phyloP scores from a whole-genome alignment of 2,888 invertebrate genomes.

The Cataglyphis albicans region DNA sequence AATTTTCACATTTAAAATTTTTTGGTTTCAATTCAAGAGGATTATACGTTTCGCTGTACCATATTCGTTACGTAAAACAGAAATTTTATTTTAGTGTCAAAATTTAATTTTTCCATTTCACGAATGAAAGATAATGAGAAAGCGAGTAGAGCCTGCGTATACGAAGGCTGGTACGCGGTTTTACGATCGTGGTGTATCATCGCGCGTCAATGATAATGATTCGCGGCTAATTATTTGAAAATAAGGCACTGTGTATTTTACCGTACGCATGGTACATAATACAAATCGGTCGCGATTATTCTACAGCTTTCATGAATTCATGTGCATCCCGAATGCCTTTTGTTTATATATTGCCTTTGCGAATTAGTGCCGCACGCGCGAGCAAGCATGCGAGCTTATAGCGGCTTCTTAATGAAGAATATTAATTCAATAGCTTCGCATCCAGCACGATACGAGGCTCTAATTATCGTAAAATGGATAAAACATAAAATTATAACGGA shows the following conservation, averaged over 20 bases:
- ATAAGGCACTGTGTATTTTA: constrained; percentile 47
- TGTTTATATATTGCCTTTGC: constrained; percentile 25
- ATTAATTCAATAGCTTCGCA: constrained; percentile 57
- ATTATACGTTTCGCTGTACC: background rate
- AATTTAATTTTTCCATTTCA: too few relatives aligned
- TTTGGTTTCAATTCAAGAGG: background rate
- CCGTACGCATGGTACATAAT: constrained; percentile 25
- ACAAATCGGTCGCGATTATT: constrained; percentile 50
- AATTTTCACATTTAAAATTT: background rate
- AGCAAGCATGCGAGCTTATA: constrained; percentile 39
- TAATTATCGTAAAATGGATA: constrained; percentile 57
- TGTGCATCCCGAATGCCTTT: background rate
- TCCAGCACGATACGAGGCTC: constrained; percentile 7
- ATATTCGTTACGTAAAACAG: background rate
- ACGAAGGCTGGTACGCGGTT: background rate
- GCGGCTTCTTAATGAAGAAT: constrained; percentile 39
- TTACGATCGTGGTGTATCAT: constrained; percentile 26
- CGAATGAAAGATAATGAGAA: background rate
- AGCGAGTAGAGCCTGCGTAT: constrained; percentile 9
- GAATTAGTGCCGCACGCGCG: constrained; percentile 54
- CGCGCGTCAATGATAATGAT: constrained; percentile 38
- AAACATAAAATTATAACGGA: constrained; percentile 24
- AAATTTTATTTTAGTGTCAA: background rate
- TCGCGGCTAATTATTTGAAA: constrained; percentile 46
- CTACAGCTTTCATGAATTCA: constrained; percentile 36